Evolutionary conservation across 2,888 invertebrate genomes (phyloP).

Genomic region (Emmelina monodactyla): DNA sequence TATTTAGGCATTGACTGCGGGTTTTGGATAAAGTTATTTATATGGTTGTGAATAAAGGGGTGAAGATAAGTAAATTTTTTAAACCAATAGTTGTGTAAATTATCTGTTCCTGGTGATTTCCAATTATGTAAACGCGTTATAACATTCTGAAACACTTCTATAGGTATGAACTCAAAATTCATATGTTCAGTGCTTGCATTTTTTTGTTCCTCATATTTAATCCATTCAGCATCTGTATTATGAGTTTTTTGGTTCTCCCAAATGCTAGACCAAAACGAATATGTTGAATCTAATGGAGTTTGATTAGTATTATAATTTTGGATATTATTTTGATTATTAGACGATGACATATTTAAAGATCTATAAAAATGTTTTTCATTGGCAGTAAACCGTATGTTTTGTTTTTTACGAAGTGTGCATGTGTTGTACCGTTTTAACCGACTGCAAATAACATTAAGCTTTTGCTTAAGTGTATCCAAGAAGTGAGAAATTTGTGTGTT

Average conservation of each 20-base stretch:
- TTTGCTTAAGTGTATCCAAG: slow-evolving; percentile 8
- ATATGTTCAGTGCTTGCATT: no score
- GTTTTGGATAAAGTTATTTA: slow-evolving; percentile 12
- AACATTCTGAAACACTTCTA: no score
- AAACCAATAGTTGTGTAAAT: slow-evolving; percentile 5
- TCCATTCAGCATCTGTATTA: no score
- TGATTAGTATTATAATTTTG: neutral
- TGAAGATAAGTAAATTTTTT: slow-evolving; percentile 1
- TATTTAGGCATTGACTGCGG: slow-evolving; percentile 10
- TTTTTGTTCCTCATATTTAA: no score
- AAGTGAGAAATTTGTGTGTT: slow-evolving; percentile 10
- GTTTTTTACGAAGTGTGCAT: slow-evolving; percentile 2
- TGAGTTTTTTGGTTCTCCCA: no score
- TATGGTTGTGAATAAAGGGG: slow-evolving; percentile 1
- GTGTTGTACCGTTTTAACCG: slow-evolving; percentile 2
- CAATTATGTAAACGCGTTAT: no score
- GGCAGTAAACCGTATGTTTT: neutral
- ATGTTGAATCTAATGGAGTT: neutral
- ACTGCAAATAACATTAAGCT: neutral
- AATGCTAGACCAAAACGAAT: no score
- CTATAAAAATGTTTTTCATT: slow-evolving; percentile 6
- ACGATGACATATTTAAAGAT: neutral
- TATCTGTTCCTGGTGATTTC: neutral
- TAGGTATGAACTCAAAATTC: no score
- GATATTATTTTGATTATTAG: neutral